Evolutionary conservation across 2,888 invertebrate genomes (phyloP), one percentile per base, ranked within the genome.

Genomic region (Unio delphinus): DNA sequence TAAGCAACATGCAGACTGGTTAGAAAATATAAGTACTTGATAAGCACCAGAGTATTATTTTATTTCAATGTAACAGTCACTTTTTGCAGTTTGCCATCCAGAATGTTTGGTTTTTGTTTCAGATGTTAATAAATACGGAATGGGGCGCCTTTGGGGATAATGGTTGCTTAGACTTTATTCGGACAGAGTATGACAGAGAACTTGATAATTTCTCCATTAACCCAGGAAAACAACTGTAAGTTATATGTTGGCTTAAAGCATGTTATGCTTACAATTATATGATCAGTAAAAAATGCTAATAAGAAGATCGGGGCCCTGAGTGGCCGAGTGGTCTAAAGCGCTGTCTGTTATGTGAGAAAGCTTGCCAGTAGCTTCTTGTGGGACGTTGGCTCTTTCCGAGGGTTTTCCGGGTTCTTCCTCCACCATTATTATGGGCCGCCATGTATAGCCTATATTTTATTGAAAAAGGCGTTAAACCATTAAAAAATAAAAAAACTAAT

Each of bases 71-170:
- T 17, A 15, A n/a, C 55, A 55, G n/a, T 18, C 56, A n/a, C 56
- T 28, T 20, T 61, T 61, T 61, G 62, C 28, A 61, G 34, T 58
- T 64, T 8, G 56, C 62, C 6, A 28, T 7, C 3, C 3, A 68
- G 11, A 45, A 11, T 45, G 45, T 45, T 45, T 70, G 23, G 18
- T 45, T 23, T 61, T 28, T 60, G 17, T 61, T 75, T 0, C 92
- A 95, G 83, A 95, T 98, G 76, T 92, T 98, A 64, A 94, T 98
- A 84, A 98, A 98, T 90, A 96, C 95, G 0, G 98, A 98, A 89
- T 98, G 98, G 97, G 98, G 98, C 4, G 98, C 97, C 3, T 98
- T 98, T 89, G 98, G 98, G 6, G 97, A 97, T 87, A 94, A 95
- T 81, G 96, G 96, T 18, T 93, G 93, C 8, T 91, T 98, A 70